These are phyloP conservation scores for Siniperca chuatsi DNA, from an alignment of 2,113 vertebrate genomes.

Conservation along the genomic window DNA sequence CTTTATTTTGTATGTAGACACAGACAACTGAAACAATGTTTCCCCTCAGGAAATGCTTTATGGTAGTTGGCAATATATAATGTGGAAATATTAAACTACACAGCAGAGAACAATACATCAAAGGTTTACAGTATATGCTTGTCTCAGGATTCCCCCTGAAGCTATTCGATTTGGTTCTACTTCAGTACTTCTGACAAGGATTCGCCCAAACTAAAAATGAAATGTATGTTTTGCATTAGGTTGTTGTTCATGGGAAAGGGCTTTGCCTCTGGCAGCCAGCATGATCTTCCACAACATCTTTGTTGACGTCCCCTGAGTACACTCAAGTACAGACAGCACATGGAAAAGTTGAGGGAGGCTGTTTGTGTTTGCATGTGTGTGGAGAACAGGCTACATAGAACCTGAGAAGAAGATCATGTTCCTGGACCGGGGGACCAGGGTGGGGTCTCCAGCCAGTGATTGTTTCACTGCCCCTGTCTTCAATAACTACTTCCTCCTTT, in stretches of 20 bases:
- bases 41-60: conserved; percentile 11
- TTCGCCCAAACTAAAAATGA: conserved; percentile 7
- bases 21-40: neutral
- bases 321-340: conserved; percentile 7
- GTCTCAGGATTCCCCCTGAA: conserved; percentile 33
- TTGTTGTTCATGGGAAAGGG: conserved; percentile 36
- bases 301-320: conserved; percentile 28
- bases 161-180: conserved; percentile 25
- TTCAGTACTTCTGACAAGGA: conserved; percentile 14
- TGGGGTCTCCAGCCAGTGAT: conserved; percentile 57
- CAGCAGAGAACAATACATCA: conserved; percentile 40
- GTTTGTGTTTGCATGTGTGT: conserved; percentile 19
- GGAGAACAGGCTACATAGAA: conserved; percentile 6
- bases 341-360: conserved; percentile 41
- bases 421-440: conserved; percentile 42
- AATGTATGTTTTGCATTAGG: conserved; percentile 15
- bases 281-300: conserved; percentile 50
- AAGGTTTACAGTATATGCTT: conserved; percentile 18
- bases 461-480: conserved; percentile 59
- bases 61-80: neutral
- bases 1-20: neutral
- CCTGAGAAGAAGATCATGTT: conserved; percentile 33
- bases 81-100: conserved; percentile 24
- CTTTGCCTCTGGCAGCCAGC: conserved; percentile 21
- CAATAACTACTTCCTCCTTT: conserved; percentile 60